Evolutionary conservation across 2,888 invertebrate genomes (phyloP), one percentile per base, ranked within the genome.

Genomic region (Protophormia terraenovae): DNA sequence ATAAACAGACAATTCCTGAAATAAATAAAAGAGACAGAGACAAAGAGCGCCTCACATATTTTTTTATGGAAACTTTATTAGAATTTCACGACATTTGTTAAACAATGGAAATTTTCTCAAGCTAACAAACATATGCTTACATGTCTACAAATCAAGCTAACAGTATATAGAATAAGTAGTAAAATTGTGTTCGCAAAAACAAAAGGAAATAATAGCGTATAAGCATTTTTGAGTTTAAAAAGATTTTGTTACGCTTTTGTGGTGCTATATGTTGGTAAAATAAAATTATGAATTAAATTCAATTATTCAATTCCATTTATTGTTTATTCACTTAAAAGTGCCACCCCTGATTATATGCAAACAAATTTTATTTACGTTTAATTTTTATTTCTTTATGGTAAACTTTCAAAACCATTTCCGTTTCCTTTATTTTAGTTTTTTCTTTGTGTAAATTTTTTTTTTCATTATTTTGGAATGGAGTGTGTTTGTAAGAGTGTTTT

Each of bases 401-500:
- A 66, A 58, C 41, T 66, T 80, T 84, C 58, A 16, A 67, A 84
- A 72, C 41, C 60, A 62, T 79, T 60, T 84, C 60, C 60, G 50
- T 62, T 77, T 60, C 72, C 32, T 66, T 60, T 16, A 53, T n/a
- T 38, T 45, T 45, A 1, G 2, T n/a, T 66, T 80, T 45, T 32
- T 12, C 35, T 16, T 62, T 53, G 16, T 50, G 32, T 22, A 32
- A 4, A 80, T 47, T 12, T 66, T 19, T 8, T 35, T 58, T 12
- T n/a, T 47, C 2, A 27, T 19, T 22, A 1, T 50, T 8, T 22
- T 22, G 50, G 7, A 4, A 8, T 0, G 1, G 19, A 10, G 22
- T 50, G 50, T 50, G 14, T 35, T 16, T 41, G 12, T 60, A 35
- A 7, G 6, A 41, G 29, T 72, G 71, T 67, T 72, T 72, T 50